Base-by-base conservation (phyloP, 2,888 invertebrate genomes). In the Nesidiocoris tenuis region DNA sequence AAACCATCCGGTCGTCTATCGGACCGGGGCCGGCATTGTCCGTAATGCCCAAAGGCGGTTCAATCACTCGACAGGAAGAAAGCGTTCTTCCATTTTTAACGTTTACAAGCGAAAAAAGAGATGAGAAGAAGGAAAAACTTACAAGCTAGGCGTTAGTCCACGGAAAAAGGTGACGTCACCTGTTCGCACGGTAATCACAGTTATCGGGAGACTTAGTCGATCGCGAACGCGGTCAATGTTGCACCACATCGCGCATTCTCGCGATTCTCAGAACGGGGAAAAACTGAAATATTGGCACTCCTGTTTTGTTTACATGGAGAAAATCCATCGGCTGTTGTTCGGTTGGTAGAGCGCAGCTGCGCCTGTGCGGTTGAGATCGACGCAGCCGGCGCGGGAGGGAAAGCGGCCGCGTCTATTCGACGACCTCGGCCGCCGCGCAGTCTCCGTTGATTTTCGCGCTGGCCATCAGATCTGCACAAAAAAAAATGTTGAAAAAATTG, bases 201-300 rank as follows among this genome's bases (percentile, higher is more conserved):
- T 39, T 39, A 7, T 39, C 39, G 5, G 39, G 39, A 7, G 39
- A 39, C 39, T 39, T 12, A 12, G 39, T 39, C 39, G 12, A 39
- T 39, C 39, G 12, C 39, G 12, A 39, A 39, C 39, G 12, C 39
- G 12, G n/a, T 39, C 5, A 39, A 39, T 39, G 39, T 39, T 12
- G 5, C 12, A 3, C 12, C 12, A 3, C 39, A 12, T 39, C 12
- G 39, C 3, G 39, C 39, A 39, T 12, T 39, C n/a, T 39, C 39
- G 12, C 39, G 39, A 7, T 12, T 22, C 22, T 21, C 22, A 22
- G 54, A 66, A 23, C n/a, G n/a, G n/a, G 21, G 54, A 66, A 55
- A 18, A n/a, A 65, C 54, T 21, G 56, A 21, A 67, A 67, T 55
- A 54, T 67, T 67, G 67, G 67, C 67, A 67, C 67, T 67, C 55